Conservation (phyloP, 2,113 vertebrate species). For the Malurus alboscapulatus region DNA sequence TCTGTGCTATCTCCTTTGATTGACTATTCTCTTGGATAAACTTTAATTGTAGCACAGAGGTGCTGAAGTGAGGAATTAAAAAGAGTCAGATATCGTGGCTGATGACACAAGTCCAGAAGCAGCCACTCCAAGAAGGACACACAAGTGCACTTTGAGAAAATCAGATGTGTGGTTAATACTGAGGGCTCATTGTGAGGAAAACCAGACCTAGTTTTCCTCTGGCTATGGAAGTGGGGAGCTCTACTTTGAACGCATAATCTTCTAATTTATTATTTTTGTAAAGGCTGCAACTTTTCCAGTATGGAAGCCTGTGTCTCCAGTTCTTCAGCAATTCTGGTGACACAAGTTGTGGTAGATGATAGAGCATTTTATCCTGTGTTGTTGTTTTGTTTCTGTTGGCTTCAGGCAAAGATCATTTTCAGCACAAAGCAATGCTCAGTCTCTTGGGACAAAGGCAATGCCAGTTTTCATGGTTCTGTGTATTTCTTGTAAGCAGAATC, state of each 20-base stretch:
- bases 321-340: not conserved
- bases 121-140: not conserved
- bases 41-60: not conserved
- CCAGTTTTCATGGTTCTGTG: not conserved
- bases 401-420: not conserved
- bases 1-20: not conserved
- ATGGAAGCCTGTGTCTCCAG: not conserved
- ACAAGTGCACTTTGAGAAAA: not conserved
- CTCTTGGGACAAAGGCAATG: not conserved
- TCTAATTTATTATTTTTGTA: not conserved
- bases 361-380: not conserved
- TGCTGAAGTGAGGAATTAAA: not conserved
- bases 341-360: not conserved
- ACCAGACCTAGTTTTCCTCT: not conserved
- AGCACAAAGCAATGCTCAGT: not conserved
- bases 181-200: not conserved
- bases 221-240: not conserved
- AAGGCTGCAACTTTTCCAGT: not conserved
- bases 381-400: not conserved
- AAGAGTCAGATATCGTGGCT: not conserved
- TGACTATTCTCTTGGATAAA: not conserved
- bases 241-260: not conserved
- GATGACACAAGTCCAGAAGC: not conserved
- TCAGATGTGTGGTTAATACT: not conserved
- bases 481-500: not conserved